Percentiles rank a stretch among this genome's conserved stretches.
These are phyloP conservation scores for Leptinotarsa tumamoca DNA, from an alignment of 2,888 invertebrate genomes.

Conservation along the genomic window DNA sequence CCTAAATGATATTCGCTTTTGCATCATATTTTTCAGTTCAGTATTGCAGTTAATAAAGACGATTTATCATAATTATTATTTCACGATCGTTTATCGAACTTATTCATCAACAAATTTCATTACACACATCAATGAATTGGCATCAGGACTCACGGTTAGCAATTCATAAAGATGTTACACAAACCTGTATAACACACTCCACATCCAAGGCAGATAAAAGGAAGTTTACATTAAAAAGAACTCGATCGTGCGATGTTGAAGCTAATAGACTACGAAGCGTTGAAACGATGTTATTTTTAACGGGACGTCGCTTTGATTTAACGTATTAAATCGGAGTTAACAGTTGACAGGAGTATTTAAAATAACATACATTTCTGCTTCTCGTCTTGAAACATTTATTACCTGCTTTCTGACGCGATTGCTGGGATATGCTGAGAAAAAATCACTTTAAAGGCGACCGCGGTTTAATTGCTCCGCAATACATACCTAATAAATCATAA, in stretches of 20 bases:
- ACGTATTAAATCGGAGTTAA: slow-evolving; percentile 60
- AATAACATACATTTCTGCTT: slow-evolving; percentile 63
- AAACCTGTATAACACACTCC: slow-evolving; percentile 7
- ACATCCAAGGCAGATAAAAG: slow-evolving; percentile 29
- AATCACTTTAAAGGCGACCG: slow-evolving; percentile 47
- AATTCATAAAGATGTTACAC: background rate
- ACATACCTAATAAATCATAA: slow-evolving; percentile 55
- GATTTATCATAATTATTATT: too few relatives aligned
- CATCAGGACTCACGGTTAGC: too few relatives aligned
- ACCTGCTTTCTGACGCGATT: slow-evolving; percentile 45
- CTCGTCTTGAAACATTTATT: slow-evolving; percentile 56
- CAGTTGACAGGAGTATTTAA: slow-evolving; percentile 63
- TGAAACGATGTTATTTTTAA: slow-evolving; percentile 59
- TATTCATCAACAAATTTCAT: too few relatives aligned
- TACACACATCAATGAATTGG: too few relatives aligned
- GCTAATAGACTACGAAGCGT: slow-evolving; percentile 55
- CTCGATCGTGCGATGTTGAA: slow-evolving; percentile 47
- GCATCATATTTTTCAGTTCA: too few relatives aligned
- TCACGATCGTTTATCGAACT: too few relatives aligned
- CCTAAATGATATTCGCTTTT: too few relatives aligned
- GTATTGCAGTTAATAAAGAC: too few relatives aligned
- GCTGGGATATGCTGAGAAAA: slow-evolving; percentile 42
- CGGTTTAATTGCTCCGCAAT: slow-evolving; percentile 48
- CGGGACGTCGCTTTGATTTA: slow-evolving; percentile 59
- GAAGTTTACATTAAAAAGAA: slow-evolving; percentile 36